Evolutionary conservation across 1,140 invertebrate genomes (phyloP), one percentile per base, ranked within the genome.

Genomic region (Phthorimaea operculella): DNA sequence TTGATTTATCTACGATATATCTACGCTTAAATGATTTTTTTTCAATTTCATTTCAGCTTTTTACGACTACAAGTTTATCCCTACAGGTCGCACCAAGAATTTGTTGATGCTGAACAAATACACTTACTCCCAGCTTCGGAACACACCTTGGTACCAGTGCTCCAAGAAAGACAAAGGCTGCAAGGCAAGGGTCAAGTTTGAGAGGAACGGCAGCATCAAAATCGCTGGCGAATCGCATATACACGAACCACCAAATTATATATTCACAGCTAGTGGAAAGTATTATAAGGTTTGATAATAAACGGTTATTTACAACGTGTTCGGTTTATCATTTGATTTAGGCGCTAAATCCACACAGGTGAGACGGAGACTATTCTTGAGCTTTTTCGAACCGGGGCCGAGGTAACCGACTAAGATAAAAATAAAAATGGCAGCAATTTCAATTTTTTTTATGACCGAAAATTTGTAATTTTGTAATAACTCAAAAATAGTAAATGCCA

Each of bases 81-180:
- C 72, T 42, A 67, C 65, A 7, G 53, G 57, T n/a, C 59, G 55
- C 4, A 63, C 68, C 0, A 77, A 74, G 58, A 44, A 62, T 28
- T 50, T 74, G 2, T 53, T 75, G 33, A 70, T 77, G 68, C 48
- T 63, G 17, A 47, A 62, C 12, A 59, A 62, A 0, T 77, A 65
- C 39, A 75, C 74, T 0, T 77, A 59, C 45, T 69, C 66, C 0
- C 69, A 76, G 57, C 58, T 64, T 15, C 51, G 51, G 39, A 51
- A 57, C 4, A 57, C 63, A 0, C 49, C 53, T 4, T 66, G 69
- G 44, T 79, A 68, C 49, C 76, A 79, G 44, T 79, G 79, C 51
- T 79, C 76, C 1, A 70, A 73, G 39, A 76, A 66, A 42, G 28
- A 51, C 7, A 49, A 17, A 4, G 52, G 64, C 4, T 77, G 74